Evolutionary conservation across 2,888 invertebrate genomes (phyloP).

Genomic region (Disparrhopalites patrizii): DNA sequence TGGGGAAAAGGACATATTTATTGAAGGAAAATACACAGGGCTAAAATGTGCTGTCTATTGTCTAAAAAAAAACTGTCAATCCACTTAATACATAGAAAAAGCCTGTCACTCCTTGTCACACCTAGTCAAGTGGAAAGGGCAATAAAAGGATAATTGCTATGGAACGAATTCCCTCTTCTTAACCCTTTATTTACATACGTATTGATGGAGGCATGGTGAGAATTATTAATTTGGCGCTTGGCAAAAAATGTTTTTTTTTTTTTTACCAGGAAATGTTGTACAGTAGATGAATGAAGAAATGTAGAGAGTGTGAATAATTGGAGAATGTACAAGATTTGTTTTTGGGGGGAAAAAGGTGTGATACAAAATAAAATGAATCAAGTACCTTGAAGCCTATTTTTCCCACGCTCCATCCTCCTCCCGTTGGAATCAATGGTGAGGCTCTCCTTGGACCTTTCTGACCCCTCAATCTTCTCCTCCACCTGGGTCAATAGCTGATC

Average conservation of each 20-base stretch:
- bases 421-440: background rate
- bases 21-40: too few relatives aligned
- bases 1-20: too few relatives aligned
- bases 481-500: constrained; percentile 11
- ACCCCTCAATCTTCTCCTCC: constrained; percentile 3
- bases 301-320: too few relatives aligned
- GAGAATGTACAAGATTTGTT: background rate
- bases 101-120: too few relatives aligned
- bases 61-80: background rate
- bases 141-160: background rate
- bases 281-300: too few relatives aligned
- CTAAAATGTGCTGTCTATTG: background rate
- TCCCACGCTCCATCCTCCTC: constrained; percentile 22
- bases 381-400: constrained; percentile 13
- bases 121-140: background rate
- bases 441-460: too few relatives aligned
- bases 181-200: too few relatives aligned
- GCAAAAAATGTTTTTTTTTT: background rate
- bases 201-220: background rate
- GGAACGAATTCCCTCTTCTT: background rate
- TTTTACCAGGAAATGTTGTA: too few relatives aligned
- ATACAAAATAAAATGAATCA: constrained; percentile 1
- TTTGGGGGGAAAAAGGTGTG: background rate
- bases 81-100: background rate
- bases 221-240: background rate